Evolutionary conservation across 1,140 invertebrate species (phyloP).

Genomic region (Pemphigus obesinymphae): DNA sequence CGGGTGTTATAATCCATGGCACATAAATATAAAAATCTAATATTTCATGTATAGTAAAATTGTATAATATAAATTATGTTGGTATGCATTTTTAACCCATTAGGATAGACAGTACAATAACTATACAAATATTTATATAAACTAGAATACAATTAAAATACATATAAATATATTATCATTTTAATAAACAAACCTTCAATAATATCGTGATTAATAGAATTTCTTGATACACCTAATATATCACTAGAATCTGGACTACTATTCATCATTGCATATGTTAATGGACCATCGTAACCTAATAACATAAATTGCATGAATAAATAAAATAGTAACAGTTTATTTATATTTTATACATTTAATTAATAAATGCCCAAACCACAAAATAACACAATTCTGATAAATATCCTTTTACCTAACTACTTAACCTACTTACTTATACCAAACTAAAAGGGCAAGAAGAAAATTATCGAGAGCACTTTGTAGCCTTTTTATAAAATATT

Average conservation of each 20-base stretch:
- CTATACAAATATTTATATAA: neutral
- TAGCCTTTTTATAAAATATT: too few species aligned
- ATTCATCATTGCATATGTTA: slow-evolving; percentile 72
- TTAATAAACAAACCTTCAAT: slow-evolving; percentile 36
- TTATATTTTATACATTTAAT: too few species aligned
- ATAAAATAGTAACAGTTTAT: neutral
- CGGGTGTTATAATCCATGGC: too few species aligned
- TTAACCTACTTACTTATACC: too few species aligned
- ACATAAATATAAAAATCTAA: neutral
- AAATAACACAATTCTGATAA: too few species aligned
- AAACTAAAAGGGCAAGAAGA: too few species aligned
- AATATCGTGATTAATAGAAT: slow-evolving; percentile 43
- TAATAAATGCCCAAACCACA: too few species aligned
- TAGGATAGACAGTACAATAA: neutral
- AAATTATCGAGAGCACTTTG: too few species aligned
- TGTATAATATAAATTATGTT: too few species aligned
- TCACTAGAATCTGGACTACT: slow-evolving; percentile 62
- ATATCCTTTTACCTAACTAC: too few species aligned
- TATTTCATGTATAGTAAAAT: neutral
- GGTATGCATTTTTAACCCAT: neutral
- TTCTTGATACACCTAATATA: slow-evolving; percentile 42
- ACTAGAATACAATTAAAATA: neutral
- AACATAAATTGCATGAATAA: neutral
- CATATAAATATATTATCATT: neutral
- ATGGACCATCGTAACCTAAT: slow-evolving; percentile 73